Conservation (phyloP, 1,140 invertebrate genomes). For the Drosophila serrata region DNA sequence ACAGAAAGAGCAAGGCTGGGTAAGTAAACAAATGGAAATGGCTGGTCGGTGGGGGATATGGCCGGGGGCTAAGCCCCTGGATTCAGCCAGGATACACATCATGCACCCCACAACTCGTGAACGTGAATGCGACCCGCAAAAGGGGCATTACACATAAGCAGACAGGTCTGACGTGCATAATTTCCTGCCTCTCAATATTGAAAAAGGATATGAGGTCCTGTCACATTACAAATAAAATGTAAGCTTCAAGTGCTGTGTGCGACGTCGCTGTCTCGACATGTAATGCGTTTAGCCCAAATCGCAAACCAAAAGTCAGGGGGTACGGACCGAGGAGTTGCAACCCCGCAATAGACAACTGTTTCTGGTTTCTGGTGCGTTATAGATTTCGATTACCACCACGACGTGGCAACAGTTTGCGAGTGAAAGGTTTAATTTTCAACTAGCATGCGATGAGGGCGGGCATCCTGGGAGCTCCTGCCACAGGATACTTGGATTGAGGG, state of each 20-base stretch:
- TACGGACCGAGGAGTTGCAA: constrained; percentile 11
- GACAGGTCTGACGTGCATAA: constrained; percentile 76
- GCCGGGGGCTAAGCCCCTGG: constrained; percentile 1
- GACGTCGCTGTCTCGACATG: constrained; percentile 18
- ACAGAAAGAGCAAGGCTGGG: constrained; percentile 10
- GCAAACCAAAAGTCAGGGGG: constrained; percentile 16
- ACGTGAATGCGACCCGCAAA: constrained; percentile 9
- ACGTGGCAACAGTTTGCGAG: constrained; percentile 22
- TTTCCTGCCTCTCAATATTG: constrained; percentile 73
- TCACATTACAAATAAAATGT: constrained; percentile 78
- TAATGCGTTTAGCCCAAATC: constrained; percentile 71
- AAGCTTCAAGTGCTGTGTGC: constrained; percentile 54
- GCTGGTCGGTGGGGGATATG: background rate
- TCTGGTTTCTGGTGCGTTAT: constrained; percentile 68
- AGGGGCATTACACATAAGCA: constrained; percentile 66
- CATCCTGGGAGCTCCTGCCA: background rate
- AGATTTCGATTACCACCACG: constrained; percentile 69
- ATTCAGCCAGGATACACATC: constrained; percentile 6
- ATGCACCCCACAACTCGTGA: constrained; percentile 5
- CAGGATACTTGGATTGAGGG: constrained; percentile 36
- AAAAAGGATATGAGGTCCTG: constrained; percentile 75
- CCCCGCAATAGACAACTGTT: constrained; percentile 44
- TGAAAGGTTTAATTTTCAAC: constrained; percentile 76
- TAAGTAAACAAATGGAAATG: constrained; percentile 9
- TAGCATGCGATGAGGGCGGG: constrained; percentile 52